Percentiles rank a stretch among this genome's conserved stretches.
Conservation (phyloP, 2,888 invertebrate genomes). For the Himalopsyche tibetana region DNA sequence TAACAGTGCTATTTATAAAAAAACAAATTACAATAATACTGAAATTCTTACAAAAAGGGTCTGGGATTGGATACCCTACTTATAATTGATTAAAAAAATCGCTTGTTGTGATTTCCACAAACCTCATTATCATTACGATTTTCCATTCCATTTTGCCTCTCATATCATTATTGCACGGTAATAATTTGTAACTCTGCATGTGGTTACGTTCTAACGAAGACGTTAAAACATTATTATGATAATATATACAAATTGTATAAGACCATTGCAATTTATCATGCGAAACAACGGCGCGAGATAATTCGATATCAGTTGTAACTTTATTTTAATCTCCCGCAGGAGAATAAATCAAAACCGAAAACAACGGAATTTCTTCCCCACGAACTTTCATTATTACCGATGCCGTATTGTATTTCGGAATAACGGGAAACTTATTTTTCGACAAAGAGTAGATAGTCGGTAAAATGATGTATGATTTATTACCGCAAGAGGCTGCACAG, state of each 20-base stretch:
- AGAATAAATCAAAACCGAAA: slow-evolving; percentile 37
- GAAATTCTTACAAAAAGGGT: too few relatives aligned
- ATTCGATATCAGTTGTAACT: slow-evolving; percentile 36
- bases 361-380: slow-evolving; percentile 19
- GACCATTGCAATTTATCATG: slow-evolving; percentile 26
- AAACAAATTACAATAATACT: too few relatives aligned
- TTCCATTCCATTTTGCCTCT: too few relatives aligned
- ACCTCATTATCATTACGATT: too few relatives aligned
- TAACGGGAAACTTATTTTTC: slow-evolving; percentile 26
- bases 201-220: slow-evolving; percentile 24
- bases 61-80: too few relatives aligned
- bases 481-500: neutral
- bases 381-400: slow-evolving; percentile 18
- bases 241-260: neutral
- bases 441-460: slow-evolving; percentile 31
- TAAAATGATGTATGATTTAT: slow-evolving; percentile 32
- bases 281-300: slow-evolving; percentile 30
- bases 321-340: slow-evolving; percentile 29
- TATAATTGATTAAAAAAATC: too few relatives aligned
- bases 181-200: slow-evolving; percentile 22
- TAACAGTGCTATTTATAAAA: too few relatives aligned
- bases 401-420: slow-evolving; percentile 18
- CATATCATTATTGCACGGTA: neutral
- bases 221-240: slow-evolving; percentile 4
- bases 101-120: too few relatives aligned